A percentile compares a stretch with the other conserved stretches of the same genome.
phyloP scores from a whole-genome alignment of 2,113 vertebrate species.

The Pyrgilauda ruficollis region DNA sequence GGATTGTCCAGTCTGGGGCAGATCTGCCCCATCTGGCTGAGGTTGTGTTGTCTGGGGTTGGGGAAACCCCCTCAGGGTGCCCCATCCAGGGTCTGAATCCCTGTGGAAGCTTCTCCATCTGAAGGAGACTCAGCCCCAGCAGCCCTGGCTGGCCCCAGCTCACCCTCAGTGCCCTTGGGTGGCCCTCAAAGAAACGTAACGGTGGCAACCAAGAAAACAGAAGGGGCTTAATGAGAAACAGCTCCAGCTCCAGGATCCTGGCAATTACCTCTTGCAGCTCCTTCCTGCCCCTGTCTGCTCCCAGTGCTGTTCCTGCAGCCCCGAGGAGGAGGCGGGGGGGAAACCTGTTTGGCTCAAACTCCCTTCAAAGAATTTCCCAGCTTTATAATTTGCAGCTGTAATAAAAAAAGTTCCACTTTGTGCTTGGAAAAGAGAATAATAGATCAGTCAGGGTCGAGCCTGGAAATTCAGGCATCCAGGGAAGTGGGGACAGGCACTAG shows the following conservation, averaged over 20 bases:
- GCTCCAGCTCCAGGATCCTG: slow-evolving; percentile 4
- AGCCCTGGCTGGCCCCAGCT: not conserved
- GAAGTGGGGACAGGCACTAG: slow-evolving; percentile 23
- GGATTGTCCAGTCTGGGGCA: fast-evolving
- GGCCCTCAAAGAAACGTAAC: not conserved
- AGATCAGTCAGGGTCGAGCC: slow-evolving; percentile 66
- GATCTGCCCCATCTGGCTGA: not conserved
- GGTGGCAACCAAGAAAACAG: slow-evolving; percentile 16
- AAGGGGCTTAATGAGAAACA: slow-evolving; percentile 28
- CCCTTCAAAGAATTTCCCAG: slow-evolving; percentile 49
- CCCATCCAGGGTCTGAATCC: fast-evolving
- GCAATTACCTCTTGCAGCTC: not conserved
- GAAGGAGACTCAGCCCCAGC: not conserved
- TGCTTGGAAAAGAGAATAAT: slow-evolving; percentile 72
- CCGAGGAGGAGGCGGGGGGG: fast-evolving
- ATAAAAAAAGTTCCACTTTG: slow-evolving; percentile 58
- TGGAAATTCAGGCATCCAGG: slow-evolving; percentile 17
- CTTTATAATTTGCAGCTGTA: slow-evolving; percentile 47
- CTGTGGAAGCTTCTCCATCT: not conserved
- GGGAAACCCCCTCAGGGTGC: not conserved
- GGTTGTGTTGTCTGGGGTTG: fast-evolving
- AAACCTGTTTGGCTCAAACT: slow-evolving; percentile 9
- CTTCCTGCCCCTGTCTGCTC: not conserved
- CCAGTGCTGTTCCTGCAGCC: not conserved
- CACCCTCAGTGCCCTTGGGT: not conserved